Evolutionary conservation across 2,113 vertebrate genomes (phyloP).

Genomic region (Butorides virescens): DNA sequence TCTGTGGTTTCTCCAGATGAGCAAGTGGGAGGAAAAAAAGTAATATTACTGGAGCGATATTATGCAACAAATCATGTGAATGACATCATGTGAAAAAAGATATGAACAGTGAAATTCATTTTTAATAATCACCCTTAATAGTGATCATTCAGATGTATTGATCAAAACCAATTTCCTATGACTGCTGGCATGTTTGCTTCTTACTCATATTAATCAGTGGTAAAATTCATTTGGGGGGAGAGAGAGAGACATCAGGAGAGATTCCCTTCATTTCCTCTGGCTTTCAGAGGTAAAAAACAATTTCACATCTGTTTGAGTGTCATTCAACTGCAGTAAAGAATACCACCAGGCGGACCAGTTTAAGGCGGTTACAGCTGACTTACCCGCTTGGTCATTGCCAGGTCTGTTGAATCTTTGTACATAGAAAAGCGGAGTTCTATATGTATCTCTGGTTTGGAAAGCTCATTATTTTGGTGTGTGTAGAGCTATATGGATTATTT

Average conservation of each 20-base stretch:
- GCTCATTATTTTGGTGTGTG: not conserved
- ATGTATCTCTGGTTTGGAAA: not conserved
- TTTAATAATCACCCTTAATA: conserved; percentile 5
- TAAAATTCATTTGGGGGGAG: not conserved
- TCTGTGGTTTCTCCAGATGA: not conserved
- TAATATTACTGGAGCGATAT: not conserved
- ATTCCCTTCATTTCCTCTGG: not conserved
- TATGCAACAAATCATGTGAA: not conserved
- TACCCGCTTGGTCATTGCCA: not conserved
- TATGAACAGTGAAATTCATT: not conserved
- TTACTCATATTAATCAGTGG: not conserved
- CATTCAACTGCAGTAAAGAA: not conserved
- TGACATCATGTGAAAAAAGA: not conserved
- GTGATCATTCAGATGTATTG: not conserved
- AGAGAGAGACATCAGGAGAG: not conserved
- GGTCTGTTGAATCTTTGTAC: not conserved
- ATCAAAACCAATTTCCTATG: not conserved
- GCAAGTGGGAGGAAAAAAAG: not conserved
- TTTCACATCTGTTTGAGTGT: not conserved
- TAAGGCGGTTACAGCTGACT: not conserved
- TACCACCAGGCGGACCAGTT: not conserved
- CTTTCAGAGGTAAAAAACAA: not conserved
- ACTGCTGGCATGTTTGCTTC: not conserved
- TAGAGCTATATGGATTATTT: not conserved
- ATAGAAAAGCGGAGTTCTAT: not conserved